These are phyloP conservation scores for Channa striata DNA, from an alignment of 2,797 vertebrate genomes.

Conservation along the genomic window DNA sequence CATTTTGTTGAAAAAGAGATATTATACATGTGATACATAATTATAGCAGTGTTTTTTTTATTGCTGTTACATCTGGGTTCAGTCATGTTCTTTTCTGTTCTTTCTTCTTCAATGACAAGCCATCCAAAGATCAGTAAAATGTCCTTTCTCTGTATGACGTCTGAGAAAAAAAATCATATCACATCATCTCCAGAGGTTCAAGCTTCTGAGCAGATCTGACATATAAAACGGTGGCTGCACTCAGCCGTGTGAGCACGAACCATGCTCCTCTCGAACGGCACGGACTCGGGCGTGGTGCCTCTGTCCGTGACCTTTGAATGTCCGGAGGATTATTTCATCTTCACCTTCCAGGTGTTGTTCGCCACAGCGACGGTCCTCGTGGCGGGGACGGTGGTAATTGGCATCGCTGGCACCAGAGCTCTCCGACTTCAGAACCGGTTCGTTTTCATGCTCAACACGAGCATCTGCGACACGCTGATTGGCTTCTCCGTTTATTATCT, in stretches of 20 bases:
- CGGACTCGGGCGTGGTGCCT: conserved; percentile 41
- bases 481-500: conserved; percentile 68
- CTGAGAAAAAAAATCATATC: too few relatives aligned
- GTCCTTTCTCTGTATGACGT: too few relatives aligned
- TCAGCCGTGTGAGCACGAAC: background rate
- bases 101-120: too few relatives aligned
- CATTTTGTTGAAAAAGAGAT: too few relatives aligned
- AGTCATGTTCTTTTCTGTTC: too few relatives aligned
- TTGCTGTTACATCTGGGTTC: too few relatives aligned
- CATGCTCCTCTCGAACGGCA: conserved; percentile 56
- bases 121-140: too few relatives aligned
- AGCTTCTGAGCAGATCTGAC: too few relatives aligned
- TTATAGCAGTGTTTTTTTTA: too few relatives aligned
- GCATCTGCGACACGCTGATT: conserved; percentile 68
- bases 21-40: too few relatives aligned
- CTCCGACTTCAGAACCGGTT: conserved; percentile 81
- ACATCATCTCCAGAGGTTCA: too few relatives aligned
- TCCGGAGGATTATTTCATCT: conserved; percentile 76
- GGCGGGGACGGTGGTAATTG: conserved; percentile 71
- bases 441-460: conserved; percentile 85
- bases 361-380: conserved; percentile 68
- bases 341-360: conserved; percentile 78
- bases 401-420: conserved; percentile 64
- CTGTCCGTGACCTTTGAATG: conserved; percentile 78
- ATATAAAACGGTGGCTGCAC: too few relatives aligned